phyloP scores from a whole-genome alignment of 1,140 invertebrate species.

The Zaprionus camerounensis region DNA sequence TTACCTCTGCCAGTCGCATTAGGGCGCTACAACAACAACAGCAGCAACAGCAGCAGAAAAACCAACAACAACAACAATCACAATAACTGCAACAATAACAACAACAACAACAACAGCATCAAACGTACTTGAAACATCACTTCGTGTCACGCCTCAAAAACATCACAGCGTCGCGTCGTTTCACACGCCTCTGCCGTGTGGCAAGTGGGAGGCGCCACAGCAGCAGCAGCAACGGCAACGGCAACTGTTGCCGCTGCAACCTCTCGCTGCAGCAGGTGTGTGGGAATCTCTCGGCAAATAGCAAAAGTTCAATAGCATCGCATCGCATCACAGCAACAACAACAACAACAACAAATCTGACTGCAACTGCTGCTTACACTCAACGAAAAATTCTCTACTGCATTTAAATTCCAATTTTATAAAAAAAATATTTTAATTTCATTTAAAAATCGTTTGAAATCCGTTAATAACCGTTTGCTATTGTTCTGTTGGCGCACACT shows the following conservation, averaged over 20 bases:
- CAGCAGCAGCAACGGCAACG: constrained; percentile 12
- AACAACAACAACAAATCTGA: constrained; percentile 21
- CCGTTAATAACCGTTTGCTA: not conserved
- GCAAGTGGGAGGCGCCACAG: constrained; percentile 55
- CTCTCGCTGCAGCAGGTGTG: constrained; percentile 58
- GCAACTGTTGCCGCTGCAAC: constrained; percentile 12
- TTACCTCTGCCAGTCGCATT: constrained; percentile 58
- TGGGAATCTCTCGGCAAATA: constrained; percentile 79
- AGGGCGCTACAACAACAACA: constrained; percentile 42
- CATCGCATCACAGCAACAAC: constrained; percentile 35
- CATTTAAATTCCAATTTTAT: not conserved
- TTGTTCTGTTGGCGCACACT: not conserved
- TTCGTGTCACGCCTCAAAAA: constrained; percentile 60
- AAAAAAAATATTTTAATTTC: not conserved
- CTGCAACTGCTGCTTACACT: constrained; percentile 14
- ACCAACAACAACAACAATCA: not conserved
- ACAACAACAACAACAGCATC: not conserved
- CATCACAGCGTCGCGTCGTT: constrained; percentile 46
- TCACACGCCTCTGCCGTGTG: constrained; percentile 62
- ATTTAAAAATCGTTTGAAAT: not conserved
- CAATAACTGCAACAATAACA: constrained; percentile 11
- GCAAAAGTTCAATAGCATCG: constrained; percentile 79
- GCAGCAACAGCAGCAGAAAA: constrained; percentile 1
- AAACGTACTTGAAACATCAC: constrained; percentile 35
- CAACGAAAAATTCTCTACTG: constrained; percentile 4